These are phyloP conservation scores for Xylocopa sonorina DNA, from an alignment of 1,140 invertebrate species.

Conservation along the genomic window DNA sequence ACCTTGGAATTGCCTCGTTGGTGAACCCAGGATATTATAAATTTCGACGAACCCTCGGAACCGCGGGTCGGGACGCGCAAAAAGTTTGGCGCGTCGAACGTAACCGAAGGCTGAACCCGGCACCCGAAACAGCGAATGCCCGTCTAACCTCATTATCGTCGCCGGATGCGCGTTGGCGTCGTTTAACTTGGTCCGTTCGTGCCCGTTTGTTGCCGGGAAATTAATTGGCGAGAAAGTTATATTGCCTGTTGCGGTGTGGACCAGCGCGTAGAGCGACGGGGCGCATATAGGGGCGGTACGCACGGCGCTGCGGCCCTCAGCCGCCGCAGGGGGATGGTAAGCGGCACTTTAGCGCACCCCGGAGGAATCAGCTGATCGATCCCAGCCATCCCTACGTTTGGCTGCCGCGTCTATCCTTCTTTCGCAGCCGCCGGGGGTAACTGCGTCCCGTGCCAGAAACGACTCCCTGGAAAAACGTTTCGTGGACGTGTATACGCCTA, in stretches of 20 bases:
- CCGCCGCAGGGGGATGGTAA: slow-evolving; percentile 5
- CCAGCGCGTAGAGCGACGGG: neutral
- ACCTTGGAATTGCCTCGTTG: too few species aligned
- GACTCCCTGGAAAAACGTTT: slow-evolving; percentile 31
- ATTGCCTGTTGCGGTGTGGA: slow-evolving; percentile 52
- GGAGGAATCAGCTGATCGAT: slow-evolving; percentile 67
- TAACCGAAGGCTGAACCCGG: neutral
- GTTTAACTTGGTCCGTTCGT: slow-evolving; percentile 59
- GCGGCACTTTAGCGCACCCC: slow-evolving; percentile 62
- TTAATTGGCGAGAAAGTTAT: slow-evolving; percentile 70
- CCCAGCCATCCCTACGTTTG: slow-evolving; percentile 46
- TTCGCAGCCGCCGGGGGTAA: neutral
- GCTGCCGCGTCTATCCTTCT: slow-evolving; percentile 15
- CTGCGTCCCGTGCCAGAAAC: neutral
- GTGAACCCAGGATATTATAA: too few species aligned
- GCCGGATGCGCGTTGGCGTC: slow-evolving; percentile 33
- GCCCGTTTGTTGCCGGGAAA: slow-evolving; percentile 62
- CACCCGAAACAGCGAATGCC: neutral
- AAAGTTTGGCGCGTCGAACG: fast-evolving
- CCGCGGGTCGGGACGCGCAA: too few species aligned
- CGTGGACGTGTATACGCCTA: neutral
- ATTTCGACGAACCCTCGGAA: too few species aligned
- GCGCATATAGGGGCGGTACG: neutral
- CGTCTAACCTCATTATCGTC: slow-evolving; percentile 51
- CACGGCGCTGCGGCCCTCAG: neutral